phyloP scores from a whole-genome alignment of 1,140 invertebrate genomes.

The Steinernema khuongi region DNA sequence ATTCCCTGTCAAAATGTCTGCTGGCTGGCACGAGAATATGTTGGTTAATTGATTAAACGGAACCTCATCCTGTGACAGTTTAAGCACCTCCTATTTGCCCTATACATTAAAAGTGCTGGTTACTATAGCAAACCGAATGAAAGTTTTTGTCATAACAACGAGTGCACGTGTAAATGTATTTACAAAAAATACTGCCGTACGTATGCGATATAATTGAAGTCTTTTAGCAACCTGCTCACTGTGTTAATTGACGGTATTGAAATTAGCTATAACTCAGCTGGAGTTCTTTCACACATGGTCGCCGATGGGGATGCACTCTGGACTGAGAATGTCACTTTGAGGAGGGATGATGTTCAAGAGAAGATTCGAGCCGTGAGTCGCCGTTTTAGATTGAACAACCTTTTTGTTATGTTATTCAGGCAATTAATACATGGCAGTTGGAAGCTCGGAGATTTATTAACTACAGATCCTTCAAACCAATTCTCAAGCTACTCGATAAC shows the following conservation, averaged over 20 bases:
- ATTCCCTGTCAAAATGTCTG: too few species aligned
- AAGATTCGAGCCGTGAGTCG: slow-evolving; percentile 66
- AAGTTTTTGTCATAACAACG: too few species aligned
- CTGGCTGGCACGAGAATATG: too few species aligned
- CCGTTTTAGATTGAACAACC: not conserved
- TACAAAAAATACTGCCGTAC: too few species aligned
- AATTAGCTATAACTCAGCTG: slow-evolving; percentile 92
- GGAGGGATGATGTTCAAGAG: slow-evolving; percentile 69
- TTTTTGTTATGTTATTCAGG: slow-evolving; percentile 59
- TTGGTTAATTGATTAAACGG: too few species aligned
- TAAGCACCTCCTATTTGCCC: too few species aligned
- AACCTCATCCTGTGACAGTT: too few species aligned
- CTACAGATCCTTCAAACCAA: slow-evolving; percentile 68
- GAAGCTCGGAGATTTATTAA: slow-evolving; percentile 84
- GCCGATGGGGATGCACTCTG: slow-evolving; percentile 80
- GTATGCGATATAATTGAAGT: too few species aligned
- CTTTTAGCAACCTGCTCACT: slow-evolving; percentile 70
- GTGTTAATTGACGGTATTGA: slow-evolving; percentile 87
- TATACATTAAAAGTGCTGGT: too few species aligned
- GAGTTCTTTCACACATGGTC: slow-evolving; percentile 86
- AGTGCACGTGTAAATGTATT: too few species aligned
- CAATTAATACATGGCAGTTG: slow-evolving; percentile 81
- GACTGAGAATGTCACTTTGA: slow-evolving; percentile 68
- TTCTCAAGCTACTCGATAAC: slow-evolving; percentile 46
- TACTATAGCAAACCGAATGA: too few species aligned